A percentile compares a stretch with the other conserved stretches of the same genome.
These are phyloP conservation scores for Rhingia campestris DNA, from an alignment of 2,888 invertebrate genomes.

Conservation along the genomic window DNA sequence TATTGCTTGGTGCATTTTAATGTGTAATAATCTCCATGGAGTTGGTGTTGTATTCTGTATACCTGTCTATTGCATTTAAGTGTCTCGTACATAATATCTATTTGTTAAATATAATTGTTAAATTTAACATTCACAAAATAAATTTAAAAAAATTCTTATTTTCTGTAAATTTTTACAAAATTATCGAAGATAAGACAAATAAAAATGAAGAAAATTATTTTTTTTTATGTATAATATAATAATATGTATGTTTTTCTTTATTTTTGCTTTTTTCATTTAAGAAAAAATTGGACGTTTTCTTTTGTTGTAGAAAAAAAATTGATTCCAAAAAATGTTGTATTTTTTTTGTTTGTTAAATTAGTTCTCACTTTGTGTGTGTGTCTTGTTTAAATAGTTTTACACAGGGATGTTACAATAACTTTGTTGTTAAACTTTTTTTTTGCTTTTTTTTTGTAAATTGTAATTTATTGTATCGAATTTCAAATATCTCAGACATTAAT, in stretches of 20 bases:
- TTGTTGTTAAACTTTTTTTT: slow-evolving; percentile 26
- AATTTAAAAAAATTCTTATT: slow-evolving; percentile 10
- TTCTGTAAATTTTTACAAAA: slow-evolving; percentile 35
- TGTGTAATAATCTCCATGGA: slow-evolving; percentile 31
- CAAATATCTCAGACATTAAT: slow-evolving; percentile 75
- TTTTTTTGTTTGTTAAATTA: slow-evolving; percentile 51
- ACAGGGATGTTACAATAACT: slow-evolving; percentile 63
- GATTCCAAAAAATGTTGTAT: slow-evolving; percentile 62
- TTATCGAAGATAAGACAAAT: slow-evolving; percentile 36
- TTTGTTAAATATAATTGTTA: background rate
- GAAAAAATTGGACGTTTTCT: slow-evolving; percentile 73
- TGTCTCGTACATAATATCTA: slow-evolving; percentile 11
- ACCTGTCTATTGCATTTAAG: slow-evolving; percentile 20
- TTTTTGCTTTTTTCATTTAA: slow-evolving; percentile 54
- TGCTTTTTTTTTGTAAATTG: slow-evolving; percentile 61
- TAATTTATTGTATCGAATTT: slow-evolving; percentile 75
- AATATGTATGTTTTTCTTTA: slow-evolving; percentile 15
- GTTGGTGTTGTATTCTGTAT: slow-evolving; percentile 15
- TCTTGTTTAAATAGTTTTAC: slow-evolving; percentile 59
- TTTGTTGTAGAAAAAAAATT: slow-evolving; percentile 69
- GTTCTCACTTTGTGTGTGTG: slow-evolving; percentile 59
- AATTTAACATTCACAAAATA: background rate
- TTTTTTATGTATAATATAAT: slow-evolving; percentile 30
- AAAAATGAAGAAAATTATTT: slow-evolving; percentile 19
- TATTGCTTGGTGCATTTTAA: slow-evolving; percentile 41